Conservation (phyloP, 1,140 invertebrate species). For the Cherax quadricarinatus region DNA sequence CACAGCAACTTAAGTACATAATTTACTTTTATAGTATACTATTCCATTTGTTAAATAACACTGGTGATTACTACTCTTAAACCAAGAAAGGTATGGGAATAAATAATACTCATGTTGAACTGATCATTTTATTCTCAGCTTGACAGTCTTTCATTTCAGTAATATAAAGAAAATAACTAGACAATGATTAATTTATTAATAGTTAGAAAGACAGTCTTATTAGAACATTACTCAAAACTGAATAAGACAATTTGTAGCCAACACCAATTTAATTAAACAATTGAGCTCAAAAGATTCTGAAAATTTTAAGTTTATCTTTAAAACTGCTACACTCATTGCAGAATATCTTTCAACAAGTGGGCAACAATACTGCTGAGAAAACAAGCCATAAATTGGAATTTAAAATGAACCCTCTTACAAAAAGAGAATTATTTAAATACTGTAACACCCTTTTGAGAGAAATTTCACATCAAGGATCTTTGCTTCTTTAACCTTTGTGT, state of each 20-base stretch:
- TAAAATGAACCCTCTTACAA: neutral
- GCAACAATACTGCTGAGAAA: neutral
- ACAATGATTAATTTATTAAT: constrained; percentile 2
- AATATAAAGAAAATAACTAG: constrained; percentile 11
- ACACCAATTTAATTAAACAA: neutral
- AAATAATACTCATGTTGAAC: neutral
- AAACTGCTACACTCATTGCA: neutral
- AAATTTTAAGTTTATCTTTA: neutral
- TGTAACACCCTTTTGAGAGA: neutral
- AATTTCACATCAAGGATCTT: neutral
- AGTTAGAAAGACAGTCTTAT: neutral
- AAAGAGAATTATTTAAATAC: neutral
- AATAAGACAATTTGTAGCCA: neutral
- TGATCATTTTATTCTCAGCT: constrained; percentile 25
- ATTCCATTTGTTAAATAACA: too few relatives aligned
- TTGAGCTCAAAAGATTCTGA: neutral
- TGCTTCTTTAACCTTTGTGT: neutral
- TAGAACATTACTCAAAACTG: neutral
- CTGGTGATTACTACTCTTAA: too few relatives aligned
- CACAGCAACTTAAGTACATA: too few relatives aligned
- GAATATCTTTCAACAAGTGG: neutral
- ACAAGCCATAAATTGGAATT: constrained; percentile 3
- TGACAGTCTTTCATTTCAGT: constrained; percentile 21
- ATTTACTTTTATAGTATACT: too few relatives aligned
- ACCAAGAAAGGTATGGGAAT: too few relatives aligned